Evolutionary conservation across 1,140 invertebrate genomes (phyloP).

Genomic region (Zophobas morio): DNA sequence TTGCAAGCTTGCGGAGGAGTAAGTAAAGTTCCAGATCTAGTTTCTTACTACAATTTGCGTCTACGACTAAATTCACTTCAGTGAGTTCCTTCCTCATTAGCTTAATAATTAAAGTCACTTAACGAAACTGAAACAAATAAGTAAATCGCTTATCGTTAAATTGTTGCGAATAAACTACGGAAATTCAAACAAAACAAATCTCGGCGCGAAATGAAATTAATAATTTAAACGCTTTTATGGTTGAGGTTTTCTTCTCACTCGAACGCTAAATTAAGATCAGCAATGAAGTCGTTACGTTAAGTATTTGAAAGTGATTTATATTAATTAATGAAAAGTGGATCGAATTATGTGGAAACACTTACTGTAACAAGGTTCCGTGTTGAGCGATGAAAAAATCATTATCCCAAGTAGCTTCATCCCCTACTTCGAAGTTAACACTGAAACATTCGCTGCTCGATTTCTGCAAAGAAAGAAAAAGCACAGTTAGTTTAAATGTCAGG

Average conservation of each 20-base stretch:
- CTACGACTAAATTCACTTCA: too few relatives aligned
- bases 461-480: constrained; percentile 67
- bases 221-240: too few relatives aligned
- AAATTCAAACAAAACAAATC: too few relatives aligned
- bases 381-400: constrained; percentile 79
- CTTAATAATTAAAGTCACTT: too few relatives aligned
- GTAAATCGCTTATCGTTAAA: too few relatives aligned
- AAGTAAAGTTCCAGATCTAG: too few relatives aligned
- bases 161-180: too few relatives aligned
- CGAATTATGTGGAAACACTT: constrained; percentile 67
- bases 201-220: too few relatives aligned
- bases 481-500: constrained; percentile 7
- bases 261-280: neutral
- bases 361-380: constrained; percentile 79
- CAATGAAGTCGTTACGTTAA: neutral
- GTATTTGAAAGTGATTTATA: constrained; percentile 5
- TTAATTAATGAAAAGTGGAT: constrained; percentile 23
- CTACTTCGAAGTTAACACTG: constrained; percentile 79
- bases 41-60: too few relatives aligned
- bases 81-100: too few relatives aligned
- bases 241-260: neutral
- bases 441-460: constrained; percentile 84
- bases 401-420: constrained; percentile 71
- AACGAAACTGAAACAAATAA: too few relatives aligned
- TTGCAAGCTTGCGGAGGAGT: too few relatives aligned